phyloP scores from a whole-genome alignment of 2,113 vertebrate genomes.

The Hippoglossus stenolepis region DNA sequence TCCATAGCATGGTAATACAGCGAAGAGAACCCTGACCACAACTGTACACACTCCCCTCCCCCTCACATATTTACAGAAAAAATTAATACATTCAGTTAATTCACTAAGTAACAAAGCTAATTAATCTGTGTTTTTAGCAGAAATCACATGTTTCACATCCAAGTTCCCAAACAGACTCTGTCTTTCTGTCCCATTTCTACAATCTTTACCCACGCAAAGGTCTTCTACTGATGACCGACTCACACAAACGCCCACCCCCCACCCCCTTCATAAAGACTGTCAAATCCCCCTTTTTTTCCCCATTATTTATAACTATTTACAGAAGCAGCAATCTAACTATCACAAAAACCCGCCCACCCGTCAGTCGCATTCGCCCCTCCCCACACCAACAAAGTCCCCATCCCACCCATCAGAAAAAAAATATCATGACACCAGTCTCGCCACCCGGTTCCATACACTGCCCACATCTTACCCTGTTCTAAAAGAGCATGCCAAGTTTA shows the following conservation, averaged over 20 bases:
- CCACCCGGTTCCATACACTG: conserved; percentile 65
- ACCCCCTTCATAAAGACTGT: conserved; percentile 55
- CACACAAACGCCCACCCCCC: conserved; percentile 56
- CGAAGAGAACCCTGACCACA: conserved; percentile 78
- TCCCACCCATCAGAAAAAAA: conserved; percentile 67
- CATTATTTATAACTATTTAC: conserved; percentile 84
- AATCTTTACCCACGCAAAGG: conserved; percentile 53
- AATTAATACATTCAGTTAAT: conserved; percentile 85
- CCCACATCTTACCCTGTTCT: conserved; percentile 79
- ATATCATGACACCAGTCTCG: conserved; percentile 55
- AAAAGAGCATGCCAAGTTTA: conserved; percentile 86
- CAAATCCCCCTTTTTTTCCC: conserved; percentile 64
- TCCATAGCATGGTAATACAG: conserved; percentile 63
- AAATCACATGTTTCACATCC: conserved; percentile 81
- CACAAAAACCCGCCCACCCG: conserved; percentile 74
- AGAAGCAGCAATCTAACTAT: conserved; percentile 80
- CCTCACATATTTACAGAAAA: conserved; percentile 84
- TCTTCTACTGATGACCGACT: conserved; percentile 68
- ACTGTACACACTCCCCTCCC: conserved; percentile 64
- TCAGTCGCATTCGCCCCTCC: conserved; percentile 46
- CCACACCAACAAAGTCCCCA: conserved; percentile 49
- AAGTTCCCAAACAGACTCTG: conserved; percentile 68
- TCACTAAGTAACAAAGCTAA: conserved; percentile 87
- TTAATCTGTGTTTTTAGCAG: conserved; percentile 81
- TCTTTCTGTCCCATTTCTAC: conserved; percentile 50